phyloP scores from a whole-genome alignment of 2,888 invertebrate genomes.

The Tridacna gigas region DNA sequence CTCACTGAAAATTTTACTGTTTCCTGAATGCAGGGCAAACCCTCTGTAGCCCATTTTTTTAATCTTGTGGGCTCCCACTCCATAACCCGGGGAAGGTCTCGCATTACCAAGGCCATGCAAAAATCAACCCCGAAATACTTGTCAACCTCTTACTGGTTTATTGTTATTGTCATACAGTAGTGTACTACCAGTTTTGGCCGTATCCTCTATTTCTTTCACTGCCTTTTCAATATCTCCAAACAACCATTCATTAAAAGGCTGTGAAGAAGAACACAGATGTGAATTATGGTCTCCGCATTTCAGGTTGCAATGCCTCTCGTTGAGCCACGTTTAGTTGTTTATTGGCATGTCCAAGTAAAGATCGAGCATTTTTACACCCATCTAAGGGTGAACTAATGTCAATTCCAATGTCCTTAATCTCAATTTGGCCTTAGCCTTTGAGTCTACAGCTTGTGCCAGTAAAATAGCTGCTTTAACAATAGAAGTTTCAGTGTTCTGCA shows the following conservation, averaged over 20 bases:
- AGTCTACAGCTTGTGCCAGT: not conserved
- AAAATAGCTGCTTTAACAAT: conserved; percentile 13
- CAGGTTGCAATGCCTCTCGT: not conserved
- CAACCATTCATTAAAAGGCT: conserved; percentile 4
- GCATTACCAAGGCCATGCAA: no score
- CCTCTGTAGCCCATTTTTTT: no score
- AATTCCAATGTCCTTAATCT: conserved; percentile 3
- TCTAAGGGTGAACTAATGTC: conserved; percentile 11
- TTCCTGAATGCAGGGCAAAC: no score
- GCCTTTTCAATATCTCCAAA: conserved; percentile 24
- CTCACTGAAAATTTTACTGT: no score
- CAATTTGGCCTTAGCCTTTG: not conserved
- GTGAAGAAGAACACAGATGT: not conserved
- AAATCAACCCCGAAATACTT: no score
- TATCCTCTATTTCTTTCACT: no score
- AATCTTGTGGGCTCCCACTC: no score
- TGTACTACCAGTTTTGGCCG: no score
- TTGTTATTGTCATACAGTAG: no score
- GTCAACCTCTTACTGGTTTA: no score
- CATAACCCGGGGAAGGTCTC: no score
- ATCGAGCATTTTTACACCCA: not conserved
- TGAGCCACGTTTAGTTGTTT: conserved; percentile 6
- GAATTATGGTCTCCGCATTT: conserved; percentile 2
- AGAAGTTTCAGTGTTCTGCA: conserved; percentile 14
- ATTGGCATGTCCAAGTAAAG: conserved; percentile 26